phyloP scores from a whole-genome alignment of 2,113 vertebrate genomes.

The Sapayoa aenigma region DNA sequence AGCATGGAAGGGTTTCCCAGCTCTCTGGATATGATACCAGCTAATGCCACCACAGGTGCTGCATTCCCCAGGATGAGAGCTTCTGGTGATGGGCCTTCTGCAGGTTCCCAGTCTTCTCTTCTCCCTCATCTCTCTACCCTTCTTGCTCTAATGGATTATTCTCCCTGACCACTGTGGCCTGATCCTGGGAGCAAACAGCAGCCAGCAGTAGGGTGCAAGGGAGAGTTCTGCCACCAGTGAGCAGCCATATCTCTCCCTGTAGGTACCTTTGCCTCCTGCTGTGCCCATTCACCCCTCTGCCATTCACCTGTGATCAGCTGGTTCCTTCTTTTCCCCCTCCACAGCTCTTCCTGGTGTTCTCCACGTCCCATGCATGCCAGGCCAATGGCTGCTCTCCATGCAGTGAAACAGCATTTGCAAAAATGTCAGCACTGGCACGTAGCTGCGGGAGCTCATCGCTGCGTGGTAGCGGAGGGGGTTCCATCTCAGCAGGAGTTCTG shows the following conservation, averaged over 20 bases:
- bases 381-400: background rate
- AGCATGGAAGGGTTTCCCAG: background rate
- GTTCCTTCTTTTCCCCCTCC: background rate
- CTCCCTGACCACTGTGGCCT: background rate
- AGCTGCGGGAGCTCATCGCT: rapidly evolving
- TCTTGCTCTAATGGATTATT: background rate
- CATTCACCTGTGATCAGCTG: background rate
- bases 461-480: rapidly evolving
- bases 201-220: background rate
- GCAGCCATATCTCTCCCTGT: background rate
- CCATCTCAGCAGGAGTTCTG: background rate
- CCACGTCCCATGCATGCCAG: background rate
- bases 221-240: background rate
- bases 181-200: background rate
- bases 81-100: background rate
- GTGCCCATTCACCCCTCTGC: background rate
- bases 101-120: background rate
- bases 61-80: background rate
- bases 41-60: background rate
- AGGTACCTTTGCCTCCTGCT: background rate
- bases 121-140: background rate
- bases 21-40: background rate
- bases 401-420: background rate
- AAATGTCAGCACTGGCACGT: rapidly evolving
- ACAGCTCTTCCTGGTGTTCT: background rate